Evolutionary conservation across 2,888 invertebrate genomes (phyloP), one percentile per base, ranked within the genome.

Genomic region (Cylindroiulus punctatus): DNA sequence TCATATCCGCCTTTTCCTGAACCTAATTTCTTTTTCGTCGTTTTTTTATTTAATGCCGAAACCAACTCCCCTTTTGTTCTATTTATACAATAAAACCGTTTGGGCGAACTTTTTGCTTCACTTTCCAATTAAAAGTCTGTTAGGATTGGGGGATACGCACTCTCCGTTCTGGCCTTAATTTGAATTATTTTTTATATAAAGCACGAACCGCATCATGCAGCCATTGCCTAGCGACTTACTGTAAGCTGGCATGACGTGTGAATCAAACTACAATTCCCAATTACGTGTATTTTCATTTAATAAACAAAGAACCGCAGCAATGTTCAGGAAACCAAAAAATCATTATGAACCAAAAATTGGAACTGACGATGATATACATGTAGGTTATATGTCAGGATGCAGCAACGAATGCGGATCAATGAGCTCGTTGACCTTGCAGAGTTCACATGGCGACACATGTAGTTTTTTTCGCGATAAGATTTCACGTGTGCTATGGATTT

Each of bases 1-100:
- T 76, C 76, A 30, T 76, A 76, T 76, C 76, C 76, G 76, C 76
- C 76, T 76, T 76, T 76, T 76, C 10, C 76, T 76, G 14, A 76
- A 76, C 76, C 76, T 30, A 76, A 76, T 30, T 76, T 76, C 52
- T 1, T 17, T 65, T 76, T 76, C 22, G 30, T 76, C 0, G 4
- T 30, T 30, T 76, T 30, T 17, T 30, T 5, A 76, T 26, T 76
- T 30, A 22, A 57, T n/a, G n/a, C 36, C 7, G 36, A 36, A 36
- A 36, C 7, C 36, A 36, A 36, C 7, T 22, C 65, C 26, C 65
- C 10, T 65, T 65, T 65, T 65, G 76, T 30, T 30, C 10, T 76
- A 14, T 76, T 26, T 76, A 76, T 30, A 26, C 76, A 76, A 76
- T 26, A 30, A 65, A 65, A 12, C 10, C 26, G 26, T n/a, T 65